Evolutionary conservation across 23 tunicate species (phyloP).

Genomic region (Trididemnum clinides): DNA sequence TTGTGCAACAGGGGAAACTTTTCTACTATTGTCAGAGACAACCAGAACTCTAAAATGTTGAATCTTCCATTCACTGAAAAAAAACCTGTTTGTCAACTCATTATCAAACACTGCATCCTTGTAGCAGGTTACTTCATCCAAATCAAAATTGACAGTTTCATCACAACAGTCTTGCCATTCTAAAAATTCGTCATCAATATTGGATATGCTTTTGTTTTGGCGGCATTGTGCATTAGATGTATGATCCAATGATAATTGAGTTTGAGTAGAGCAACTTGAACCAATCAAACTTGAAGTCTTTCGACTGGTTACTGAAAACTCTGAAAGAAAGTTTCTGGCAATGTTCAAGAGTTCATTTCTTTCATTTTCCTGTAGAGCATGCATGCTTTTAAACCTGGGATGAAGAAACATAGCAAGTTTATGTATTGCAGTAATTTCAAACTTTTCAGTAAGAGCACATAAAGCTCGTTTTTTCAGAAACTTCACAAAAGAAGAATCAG

Average conservation of each 20-base stretch:
- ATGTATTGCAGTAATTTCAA: neutral
- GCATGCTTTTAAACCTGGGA: neutral
- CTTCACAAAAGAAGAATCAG: neutral
- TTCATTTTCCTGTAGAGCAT: neutral
- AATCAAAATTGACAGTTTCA: neutral
- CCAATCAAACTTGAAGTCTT: neutral
- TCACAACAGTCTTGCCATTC: neutral
- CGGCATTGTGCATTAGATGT: neutral
- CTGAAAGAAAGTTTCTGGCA: neutral
- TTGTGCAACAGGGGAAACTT: neutral
- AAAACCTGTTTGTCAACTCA: neutral
- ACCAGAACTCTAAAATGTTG: neutral
- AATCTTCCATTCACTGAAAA: neutral
- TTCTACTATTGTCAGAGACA: neutral
- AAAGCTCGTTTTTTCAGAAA: neutral
- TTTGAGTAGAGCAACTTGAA: neutral
- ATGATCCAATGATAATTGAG: neutral
- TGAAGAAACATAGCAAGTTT: neutral
- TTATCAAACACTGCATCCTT: neutral
- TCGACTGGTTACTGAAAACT: neutral
- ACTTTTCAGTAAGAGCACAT: neutral
- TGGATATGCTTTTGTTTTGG: neutral
- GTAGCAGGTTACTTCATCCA: neutral
- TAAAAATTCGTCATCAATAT: neutral
- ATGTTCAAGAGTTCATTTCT: neutral